These are phyloP conservation scores for Mastomys coucha DNA, from an alignment of 2,113 vertebrate genomes.

Conservation along the genomic window DNA sequence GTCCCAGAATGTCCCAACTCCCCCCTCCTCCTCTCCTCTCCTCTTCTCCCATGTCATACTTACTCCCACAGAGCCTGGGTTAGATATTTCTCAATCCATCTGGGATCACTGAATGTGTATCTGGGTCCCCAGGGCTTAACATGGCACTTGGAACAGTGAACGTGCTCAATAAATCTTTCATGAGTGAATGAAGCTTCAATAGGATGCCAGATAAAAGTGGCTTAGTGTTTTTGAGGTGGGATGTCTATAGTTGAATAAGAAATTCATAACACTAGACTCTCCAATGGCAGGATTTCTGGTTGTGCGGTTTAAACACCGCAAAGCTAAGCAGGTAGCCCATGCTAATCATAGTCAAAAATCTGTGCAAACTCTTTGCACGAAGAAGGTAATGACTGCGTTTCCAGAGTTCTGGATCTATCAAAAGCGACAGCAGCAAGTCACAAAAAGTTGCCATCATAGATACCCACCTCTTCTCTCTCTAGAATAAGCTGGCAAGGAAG, in stretches of 20 bases:
- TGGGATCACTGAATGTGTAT: neutral
- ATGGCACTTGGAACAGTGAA: neutral
- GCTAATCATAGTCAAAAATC: neutral
- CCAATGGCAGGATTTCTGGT: neutral
- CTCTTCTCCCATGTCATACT: neutral
- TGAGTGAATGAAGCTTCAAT: constrained; percentile 14
- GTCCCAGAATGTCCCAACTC: neutral
- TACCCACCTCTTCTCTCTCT: neutral
- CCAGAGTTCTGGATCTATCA: neutral
- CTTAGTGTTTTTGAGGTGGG: neutral
- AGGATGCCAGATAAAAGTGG: neutral
- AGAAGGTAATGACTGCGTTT: neutral
- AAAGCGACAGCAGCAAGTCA: neutral
- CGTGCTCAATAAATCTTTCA: neutral
- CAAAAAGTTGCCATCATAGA: neutral
- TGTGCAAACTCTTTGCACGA: neutral
- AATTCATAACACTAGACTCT: neutral
- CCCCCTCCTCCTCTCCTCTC: neutral
- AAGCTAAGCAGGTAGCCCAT: neutral
- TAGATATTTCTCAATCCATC: neutral
- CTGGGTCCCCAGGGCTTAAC: neutral
- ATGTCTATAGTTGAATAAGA: neutral
- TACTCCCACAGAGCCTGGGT: neutral
- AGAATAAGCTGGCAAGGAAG: neutral
- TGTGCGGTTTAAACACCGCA: neutral